A percentile compares a stretch with the other conserved stretches of the same genome.
phyloP scores from a whole-genome alignment of 2,797 vertebrate genomes.

The Buphagus erythrorhynchus region DNA sequence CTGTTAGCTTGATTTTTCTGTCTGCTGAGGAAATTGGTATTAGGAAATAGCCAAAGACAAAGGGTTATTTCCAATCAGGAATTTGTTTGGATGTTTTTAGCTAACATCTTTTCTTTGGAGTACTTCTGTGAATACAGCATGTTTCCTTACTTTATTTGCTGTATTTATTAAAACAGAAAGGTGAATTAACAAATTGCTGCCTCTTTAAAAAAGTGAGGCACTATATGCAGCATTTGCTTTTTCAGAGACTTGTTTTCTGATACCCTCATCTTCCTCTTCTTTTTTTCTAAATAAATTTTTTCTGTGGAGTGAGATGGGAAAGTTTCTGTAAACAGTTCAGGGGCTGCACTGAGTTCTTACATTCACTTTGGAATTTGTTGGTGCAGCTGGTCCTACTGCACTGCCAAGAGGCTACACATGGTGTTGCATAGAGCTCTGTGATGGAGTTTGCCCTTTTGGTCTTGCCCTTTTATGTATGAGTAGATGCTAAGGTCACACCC shows the following conservation, averaged over 20 bases:
- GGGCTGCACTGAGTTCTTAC: rapidly evolving
- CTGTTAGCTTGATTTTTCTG: background rate
- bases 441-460: background rate
- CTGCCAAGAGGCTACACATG: rapidly evolving
- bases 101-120: background rate
- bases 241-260: background rate
- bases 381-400: background rate
- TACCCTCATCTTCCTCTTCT: background rate
- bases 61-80: background rate
- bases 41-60: background rate
- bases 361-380: background rate
- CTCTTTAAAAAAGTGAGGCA: background rate
- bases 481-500: background rate
- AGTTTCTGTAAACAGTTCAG: background rate
- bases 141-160: background rate
- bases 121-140: background rate
- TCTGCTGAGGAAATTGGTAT: background rate
- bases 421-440: rapidly evolving
- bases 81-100: background rate
- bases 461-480: background rate
- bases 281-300: background rate
- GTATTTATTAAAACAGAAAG: background rate
- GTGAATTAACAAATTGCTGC: background rate
- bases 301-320: background rate
- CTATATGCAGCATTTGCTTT: background rate